phyloP scores from a whole-genome alignment of 1,140 invertebrate genomes.

The Amyelois transitella region DNA sequence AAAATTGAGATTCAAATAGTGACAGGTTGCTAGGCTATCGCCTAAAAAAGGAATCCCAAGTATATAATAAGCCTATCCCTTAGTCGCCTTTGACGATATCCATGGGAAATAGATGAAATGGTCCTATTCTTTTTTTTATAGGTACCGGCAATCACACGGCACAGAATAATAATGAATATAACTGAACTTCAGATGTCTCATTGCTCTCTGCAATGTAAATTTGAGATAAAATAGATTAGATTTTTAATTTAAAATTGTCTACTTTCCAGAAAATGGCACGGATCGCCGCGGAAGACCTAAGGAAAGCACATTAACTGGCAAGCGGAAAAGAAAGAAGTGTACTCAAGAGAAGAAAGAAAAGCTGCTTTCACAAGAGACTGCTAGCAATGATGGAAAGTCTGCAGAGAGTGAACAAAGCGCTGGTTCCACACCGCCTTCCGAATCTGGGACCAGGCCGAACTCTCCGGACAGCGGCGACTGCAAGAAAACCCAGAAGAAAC shows the following conservation, averaged over 20 bases:
- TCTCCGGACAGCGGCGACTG: conserved; percentile 70
- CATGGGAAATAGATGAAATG: too few relatives aligned
- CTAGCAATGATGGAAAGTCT: conserved; percentile 64
- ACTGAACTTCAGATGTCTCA: too few relatives aligned
- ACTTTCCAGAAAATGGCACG: conserved; percentile 65
- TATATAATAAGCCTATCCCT: too few relatives aligned
- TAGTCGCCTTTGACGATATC: too few relatives aligned
- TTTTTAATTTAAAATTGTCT: conserved; percentile 50
- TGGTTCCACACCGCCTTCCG: conserved; percentile 60
- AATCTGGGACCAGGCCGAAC: conserved; percentile 58
- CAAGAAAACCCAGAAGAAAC: conserved; percentile 61
- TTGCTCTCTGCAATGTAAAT: neutral
- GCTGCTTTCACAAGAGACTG: conserved; percentile 59
- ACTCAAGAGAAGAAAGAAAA: conserved; percentile 67
- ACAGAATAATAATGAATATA: too few relatives aligned
- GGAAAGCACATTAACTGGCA: conserved; percentile 71
- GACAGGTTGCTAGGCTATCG: too few relatives aligned
- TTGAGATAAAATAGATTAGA: conserved; percentile 1
- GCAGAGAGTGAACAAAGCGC: conserved; percentile 59
- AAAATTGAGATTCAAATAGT: too few relatives aligned
- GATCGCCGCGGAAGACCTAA: conserved; percentile 77
- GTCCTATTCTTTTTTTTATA: too few relatives aligned
- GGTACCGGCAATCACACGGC: too few relatives aligned
- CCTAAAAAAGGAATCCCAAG: too few relatives aligned
- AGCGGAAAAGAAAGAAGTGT: conserved; percentile 67